Conservation (phyloP, 2,113 vertebrate genomes). For the Argyrosomus japonicus region DNA sequence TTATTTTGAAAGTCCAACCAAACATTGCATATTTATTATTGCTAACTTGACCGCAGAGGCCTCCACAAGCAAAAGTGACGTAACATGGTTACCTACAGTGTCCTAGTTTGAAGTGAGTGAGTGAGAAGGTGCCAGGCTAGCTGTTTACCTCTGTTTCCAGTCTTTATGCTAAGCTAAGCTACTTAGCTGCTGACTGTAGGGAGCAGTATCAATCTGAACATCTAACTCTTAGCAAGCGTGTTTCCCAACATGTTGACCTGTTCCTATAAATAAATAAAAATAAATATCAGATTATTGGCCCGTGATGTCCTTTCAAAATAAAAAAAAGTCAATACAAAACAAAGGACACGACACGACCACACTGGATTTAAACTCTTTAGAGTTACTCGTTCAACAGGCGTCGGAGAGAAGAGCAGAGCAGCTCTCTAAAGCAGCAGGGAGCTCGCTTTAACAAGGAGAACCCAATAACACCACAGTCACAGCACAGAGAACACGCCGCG, state of each 20-base stretch:
- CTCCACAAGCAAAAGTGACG: too few relatives aligned
- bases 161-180: neutral
- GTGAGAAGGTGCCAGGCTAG: too few relatives aligned
- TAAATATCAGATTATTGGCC: too few relatives aligned
- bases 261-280: neutral
- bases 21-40: too few relatives aligned
- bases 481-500: neutral
- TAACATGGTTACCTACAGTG: too few relatives aligned
- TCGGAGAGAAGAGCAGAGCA: neutral
- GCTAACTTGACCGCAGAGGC: too few relatives aligned
- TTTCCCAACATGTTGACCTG: neutral
- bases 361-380: neutral
- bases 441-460: conserved; percentile 28
- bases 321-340: neutral
- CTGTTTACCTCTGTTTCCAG: neutral
- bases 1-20: too few relatives aligned
- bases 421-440: conserved; percentile 20
- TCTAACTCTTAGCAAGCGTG: neutral
- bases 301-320: neutral
- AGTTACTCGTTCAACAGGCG: too few relatives aligned
- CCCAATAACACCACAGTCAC: neutral
- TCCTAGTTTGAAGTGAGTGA: too few relatives aligned
- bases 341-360: neutral
- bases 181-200: neutral
- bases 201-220: neutral